Percentiles rank a stretch among this genome's conserved stretches.
Evolutionary conservation across 2,888 invertebrate species (phyloP).

Genomic region (Poecilus cupreus): DNA sequence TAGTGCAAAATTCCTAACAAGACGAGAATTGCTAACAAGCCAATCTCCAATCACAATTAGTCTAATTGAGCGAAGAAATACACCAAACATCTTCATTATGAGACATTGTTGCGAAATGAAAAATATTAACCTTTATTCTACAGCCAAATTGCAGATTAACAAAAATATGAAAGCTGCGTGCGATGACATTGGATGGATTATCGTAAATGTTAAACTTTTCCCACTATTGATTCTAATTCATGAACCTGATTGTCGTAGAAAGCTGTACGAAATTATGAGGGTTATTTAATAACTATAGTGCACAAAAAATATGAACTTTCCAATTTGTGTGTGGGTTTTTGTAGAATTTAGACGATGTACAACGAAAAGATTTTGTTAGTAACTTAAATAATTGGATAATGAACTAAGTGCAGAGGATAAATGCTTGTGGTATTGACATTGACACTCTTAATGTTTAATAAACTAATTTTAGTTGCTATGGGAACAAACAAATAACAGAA

Average conservation of each 20-base stretch:
- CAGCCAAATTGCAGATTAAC: neutral
- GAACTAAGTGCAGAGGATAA: too few relatives aligned
- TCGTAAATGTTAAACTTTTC: neutral
- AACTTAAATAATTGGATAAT: too few relatives aligned
- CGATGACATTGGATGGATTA: neutral
- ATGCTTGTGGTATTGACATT: too few relatives aligned
- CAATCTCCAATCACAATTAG: conserved; percentile 47
- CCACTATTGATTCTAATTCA: neutral
- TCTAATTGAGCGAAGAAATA: conserved; percentile 32
- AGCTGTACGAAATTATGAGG: neutral
- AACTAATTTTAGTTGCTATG: too few relatives aligned
- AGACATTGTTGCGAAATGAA: conserved; percentile 1
- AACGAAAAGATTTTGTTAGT: too few relatives aligned
- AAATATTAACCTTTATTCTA: neutral
- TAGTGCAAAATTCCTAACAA: conserved; percentile 41
- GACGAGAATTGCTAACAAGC: conserved; percentile 47
- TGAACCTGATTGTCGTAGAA: neutral
- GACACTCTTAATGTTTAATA: too few relatives aligned
- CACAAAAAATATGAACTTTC: neutral
- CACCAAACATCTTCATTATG: conserved; percentile 7
- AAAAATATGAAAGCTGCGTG: neutral
- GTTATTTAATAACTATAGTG: neutral
- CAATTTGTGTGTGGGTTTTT: neutral
- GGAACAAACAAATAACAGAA: too few relatives aligned
- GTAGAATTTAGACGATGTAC: too few relatives aligned